phyloP scores from a whole-genome alignment of 2,888 invertebrate species.

The Rotaria macrura region DNA sequence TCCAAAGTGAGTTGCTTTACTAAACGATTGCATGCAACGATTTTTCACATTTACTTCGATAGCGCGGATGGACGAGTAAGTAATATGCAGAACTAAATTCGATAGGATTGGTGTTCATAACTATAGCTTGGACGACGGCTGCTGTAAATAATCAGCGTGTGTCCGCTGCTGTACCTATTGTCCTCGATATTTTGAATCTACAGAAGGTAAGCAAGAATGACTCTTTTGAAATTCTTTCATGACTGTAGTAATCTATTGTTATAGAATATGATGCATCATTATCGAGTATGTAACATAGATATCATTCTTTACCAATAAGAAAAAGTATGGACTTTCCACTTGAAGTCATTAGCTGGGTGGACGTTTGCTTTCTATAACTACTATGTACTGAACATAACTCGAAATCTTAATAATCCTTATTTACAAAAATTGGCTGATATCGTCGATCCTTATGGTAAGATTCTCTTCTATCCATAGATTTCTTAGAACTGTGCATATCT shows the following conservation, averaged over 20 bases:
- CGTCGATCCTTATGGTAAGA: constrained; percentile 38
- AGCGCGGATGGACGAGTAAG: constrained; percentile 30
- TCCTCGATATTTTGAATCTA: constrained; percentile 42
- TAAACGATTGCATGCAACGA: background rate
- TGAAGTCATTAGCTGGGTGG: constrained; percentile 41
- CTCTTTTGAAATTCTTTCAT: too few species aligned
- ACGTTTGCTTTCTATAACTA: constrained; percentile 42
- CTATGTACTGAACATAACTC: constrained; percentile 39
- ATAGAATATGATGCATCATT: background rate
- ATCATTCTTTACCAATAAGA: constrained; percentile 35
- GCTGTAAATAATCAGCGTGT: constrained; percentile 42
- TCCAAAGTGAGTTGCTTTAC: constrained; percentile 37
- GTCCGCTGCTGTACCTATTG: constrained; percentile 40
- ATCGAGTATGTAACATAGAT: background rate
- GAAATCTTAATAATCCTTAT: constrained; percentile 38
- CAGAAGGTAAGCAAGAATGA: constrained; percentile 35
- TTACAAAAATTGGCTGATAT: constrained; percentile 37
- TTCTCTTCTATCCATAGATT: background rate
- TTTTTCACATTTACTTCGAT: constrained; percentile 20
- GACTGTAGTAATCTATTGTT: background rate
- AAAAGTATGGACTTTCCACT: constrained; percentile 39
- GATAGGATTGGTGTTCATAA: background rate
- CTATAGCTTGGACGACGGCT: constrained; percentile 10
- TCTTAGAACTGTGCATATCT: background rate
- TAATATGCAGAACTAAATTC: background rate